Base-by-base conservation (phyloP, 1,140 invertebrate genomes). In the Calephelis nemesis region DNA sequence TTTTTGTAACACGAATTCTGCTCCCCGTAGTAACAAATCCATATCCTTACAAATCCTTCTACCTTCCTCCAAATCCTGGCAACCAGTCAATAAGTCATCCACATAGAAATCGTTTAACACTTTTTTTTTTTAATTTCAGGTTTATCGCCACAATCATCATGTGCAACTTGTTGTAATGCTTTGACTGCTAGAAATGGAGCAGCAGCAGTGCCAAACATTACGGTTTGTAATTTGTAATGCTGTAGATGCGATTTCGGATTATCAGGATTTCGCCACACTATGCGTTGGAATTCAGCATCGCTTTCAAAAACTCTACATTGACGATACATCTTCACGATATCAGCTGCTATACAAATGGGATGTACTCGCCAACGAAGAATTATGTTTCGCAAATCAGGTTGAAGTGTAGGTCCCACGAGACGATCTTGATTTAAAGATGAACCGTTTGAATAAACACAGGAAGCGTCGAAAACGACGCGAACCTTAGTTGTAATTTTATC, bases 131-230 rank as follows among this genome's bases (percentile, higher is more conserved):
- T 60, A 19, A 19, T 19, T 9, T 66, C 6, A 58, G 72, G 70
- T 63, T 66, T 70, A 8, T 70, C 58, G 2, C 40, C 30, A 12
- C 50, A 47, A 49, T 74, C 65, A n/a, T 64, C 62, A 11, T 60
- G 15, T 42, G 72, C 76, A 11, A 75, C 11, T 60, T 68, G 42
- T 50, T 77, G 71, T 4, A 72, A 50, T 7, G 68, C 39, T 50
- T 70, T 73, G 7, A 77, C 69, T 19, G 73, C 73, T 10, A 75
- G 52, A 64, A 75, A 77, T 47, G 71, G 75, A 48, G 75, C 73
- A 42, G 10, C 71, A 19, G 15, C 15, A 19, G 15, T 19, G 15
- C 15, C 15, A 19, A 19, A 19, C 15, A 1, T 19, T 19, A 19
- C 15, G 15, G 15, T 19, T 19, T 19, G 15, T 19, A 19, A 19